A percentile compares a stretch with the other conserved stretches of the same genome.
Conservation (phyloP, 2,888 invertebrate genomes). For the Dexiosoma caninum region DNA sequence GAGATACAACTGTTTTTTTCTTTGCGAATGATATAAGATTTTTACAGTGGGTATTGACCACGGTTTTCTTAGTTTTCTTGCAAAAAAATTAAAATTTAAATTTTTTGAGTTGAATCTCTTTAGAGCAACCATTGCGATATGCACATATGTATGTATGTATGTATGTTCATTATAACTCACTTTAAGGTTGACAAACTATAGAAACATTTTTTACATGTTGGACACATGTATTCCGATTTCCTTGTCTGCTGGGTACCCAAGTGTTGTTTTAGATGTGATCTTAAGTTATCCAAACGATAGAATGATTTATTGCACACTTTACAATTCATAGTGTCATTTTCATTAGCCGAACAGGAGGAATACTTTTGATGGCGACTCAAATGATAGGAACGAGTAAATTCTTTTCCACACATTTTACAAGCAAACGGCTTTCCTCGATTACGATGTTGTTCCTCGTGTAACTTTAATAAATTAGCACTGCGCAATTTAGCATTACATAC, state of each 20-base stretch:
- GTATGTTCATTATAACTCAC: slow-evolving; percentile 66
- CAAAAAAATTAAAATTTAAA: no score
- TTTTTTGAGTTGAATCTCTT: no score
- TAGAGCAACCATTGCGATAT: no score
- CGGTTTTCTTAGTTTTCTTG: no score
- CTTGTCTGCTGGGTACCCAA: slow-evolving; percentile 81
- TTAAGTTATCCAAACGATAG: slow-evolving; percentile 83
- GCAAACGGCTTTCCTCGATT: slow-evolving; percentile 81
- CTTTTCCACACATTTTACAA: slow-evolving; percentile 84
- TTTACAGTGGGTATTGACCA: no score
- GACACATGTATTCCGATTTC: slow-evolving; percentile 81
- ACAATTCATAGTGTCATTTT: slow-evolving; percentile 74
- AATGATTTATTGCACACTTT: slow-evolving; percentile 77
- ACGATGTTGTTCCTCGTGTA: slow-evolving; percentile 83
- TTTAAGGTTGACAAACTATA: slow-evolving; percentile 81
- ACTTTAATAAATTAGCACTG: slow-evolving; percentile 80
- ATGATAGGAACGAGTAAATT: slow-evolving; percentile 87
- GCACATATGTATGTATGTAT: not conserved
- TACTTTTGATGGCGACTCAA: slow-evolving; percentile 79
- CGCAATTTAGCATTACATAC: slow-evolving; percentile 84
- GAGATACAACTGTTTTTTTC: no score
- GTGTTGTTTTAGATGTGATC: slow-evolving; percentile 84
- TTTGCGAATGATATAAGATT: no score
- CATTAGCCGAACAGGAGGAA: slow-evolving; percentile 73
- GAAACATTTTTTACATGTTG: slow-evolving; percentile 83